Evolutionary conservation across 1,140 invertebrate genomes (phyloP).

Genomic region (Sipha flava): DNA sequence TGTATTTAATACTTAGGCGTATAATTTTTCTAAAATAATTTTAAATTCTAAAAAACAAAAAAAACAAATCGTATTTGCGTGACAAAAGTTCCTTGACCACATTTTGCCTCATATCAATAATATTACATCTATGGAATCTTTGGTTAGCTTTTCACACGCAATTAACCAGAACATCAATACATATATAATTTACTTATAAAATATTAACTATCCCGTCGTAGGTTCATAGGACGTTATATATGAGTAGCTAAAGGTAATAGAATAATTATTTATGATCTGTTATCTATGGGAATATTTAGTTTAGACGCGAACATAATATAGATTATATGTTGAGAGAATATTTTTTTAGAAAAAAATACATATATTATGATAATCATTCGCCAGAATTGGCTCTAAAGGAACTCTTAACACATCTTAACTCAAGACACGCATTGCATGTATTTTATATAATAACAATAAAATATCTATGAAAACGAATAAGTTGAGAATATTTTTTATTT

Average conservation of each 20-base stretch:
- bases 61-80: background rate
- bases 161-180: background rate
- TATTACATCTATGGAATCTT: background rate
- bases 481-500: background rate
- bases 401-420: background rate
- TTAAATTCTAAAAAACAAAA: background rate
- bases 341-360: background rate
- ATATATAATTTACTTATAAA: background rate
- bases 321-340: too few relatives aligned
- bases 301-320: too few relatives aligned
- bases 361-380: background rate
- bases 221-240: too few relatives aligned
- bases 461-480: background rate
- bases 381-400: background rate
- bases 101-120: background rate
- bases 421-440: background rate
- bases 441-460: background rate
- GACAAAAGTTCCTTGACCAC: background rate
- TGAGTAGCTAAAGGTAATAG: too few relatives aligned
- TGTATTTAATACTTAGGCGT: background rate
- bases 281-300: background rate
- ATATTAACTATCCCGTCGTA: background rate
- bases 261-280: too few relatives aligned
- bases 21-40: background rate
- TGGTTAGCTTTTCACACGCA: background rate